A percentile compares a stretch with the other conserved stretches of the same genome.
These are phyloP conservation scores for Coreius guichenoti DNA, from an alignment of 2,797 vertebrate species.

Conservation along the genomic window DNA sequence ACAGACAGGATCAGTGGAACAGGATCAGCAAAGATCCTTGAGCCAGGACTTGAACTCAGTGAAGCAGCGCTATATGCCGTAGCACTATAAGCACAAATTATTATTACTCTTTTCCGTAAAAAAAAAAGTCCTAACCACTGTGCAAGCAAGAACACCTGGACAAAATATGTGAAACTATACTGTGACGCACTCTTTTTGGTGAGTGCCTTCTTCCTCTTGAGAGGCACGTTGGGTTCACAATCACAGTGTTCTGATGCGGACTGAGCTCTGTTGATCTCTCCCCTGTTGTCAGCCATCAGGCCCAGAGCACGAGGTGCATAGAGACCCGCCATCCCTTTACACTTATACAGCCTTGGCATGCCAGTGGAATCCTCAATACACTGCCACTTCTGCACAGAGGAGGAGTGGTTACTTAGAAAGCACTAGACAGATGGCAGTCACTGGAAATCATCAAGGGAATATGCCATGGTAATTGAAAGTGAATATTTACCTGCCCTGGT, in stretches of 20 bases:
- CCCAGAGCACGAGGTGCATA: constrained; percentile 75
- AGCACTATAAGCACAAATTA: neutral
- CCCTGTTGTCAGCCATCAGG: constrained; percentile 79
- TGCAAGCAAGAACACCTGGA: neutral
- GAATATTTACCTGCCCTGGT: constrained; percentile 86
- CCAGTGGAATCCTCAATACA: constrained; percentile 91
- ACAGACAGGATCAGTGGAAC: neutral
- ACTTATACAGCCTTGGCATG: constrained; percentile 92
- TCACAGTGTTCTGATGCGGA: constrained; percentile 76
- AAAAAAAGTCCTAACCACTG: neutral
- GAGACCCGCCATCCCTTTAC: constrained; percentile 84
- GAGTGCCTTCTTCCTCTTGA: constrained; percentile 82
- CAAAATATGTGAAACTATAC: constrained; percentile 12
- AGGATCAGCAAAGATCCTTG: neutral
- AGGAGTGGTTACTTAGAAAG: neutral
- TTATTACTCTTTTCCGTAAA: neutral
- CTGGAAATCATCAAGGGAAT: neutral
- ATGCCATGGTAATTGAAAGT: constrained; percentile 16
- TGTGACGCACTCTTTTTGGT: constrained; percentile 86
- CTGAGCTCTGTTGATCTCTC: constrained; percentile 74
- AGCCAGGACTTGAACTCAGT: neutral
- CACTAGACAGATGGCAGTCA: neutral
- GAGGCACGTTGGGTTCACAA: constrained; percentile 78
- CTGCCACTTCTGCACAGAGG: constrained; percentile 90
- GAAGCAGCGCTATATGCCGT: neutral